Evolutionary conservation across 2,888 invertebrate species (phyloP).

Genomic region (Chloroclystis v-ata): DNA sequence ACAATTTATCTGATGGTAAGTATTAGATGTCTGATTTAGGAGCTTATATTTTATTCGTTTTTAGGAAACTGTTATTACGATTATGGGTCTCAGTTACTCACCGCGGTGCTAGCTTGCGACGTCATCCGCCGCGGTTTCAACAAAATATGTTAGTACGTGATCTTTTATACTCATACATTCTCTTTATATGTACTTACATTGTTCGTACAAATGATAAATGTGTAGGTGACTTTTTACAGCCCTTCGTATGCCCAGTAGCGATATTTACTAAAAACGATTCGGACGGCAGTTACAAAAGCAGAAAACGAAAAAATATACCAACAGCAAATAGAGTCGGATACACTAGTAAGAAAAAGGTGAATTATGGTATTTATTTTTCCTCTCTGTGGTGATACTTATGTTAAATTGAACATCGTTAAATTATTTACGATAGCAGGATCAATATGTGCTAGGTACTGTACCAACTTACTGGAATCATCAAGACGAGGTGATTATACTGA

Average conservation of each 20-base stretch:
- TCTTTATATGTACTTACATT: too few relatives aligned
- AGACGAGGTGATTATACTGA: too few relatives aligned
- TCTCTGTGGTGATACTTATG: too few relatives aligned
- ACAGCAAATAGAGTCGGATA: slow-evolving; percentile 36
- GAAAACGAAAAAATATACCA: slow-evolving; percentile 37
- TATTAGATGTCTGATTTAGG: too few relatives aligned
- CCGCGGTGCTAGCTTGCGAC: slow-evolving; percentile 63
- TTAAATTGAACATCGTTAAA: too few relatives aligned
- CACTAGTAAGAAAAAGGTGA: slow-evolving; percentile 32
- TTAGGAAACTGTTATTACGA: slow-evolving; percentile 67
- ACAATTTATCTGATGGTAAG: too few relatives aligned
- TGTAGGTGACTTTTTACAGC: slow-evolving; percentile 75
- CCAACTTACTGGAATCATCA: too few relatives aligned
- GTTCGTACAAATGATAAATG: slow-evolving; percentile 44
- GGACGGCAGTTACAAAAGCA: slow-evolving; percentile 33
- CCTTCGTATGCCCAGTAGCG: slow-evolving; percentile 65
- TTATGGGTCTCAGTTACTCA: slow-evolving; percentile 62
- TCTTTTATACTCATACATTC: too few relatives aligned
- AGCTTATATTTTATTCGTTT: too few relatives aligned
- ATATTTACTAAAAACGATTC: slow-evolving; percentile 55
- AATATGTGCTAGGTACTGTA: too few relatives aligned
- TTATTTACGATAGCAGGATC: too few relatives aligned
- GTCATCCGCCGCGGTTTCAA: slow-evolving; percentile 58
- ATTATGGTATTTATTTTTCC: too few relatives aligned
- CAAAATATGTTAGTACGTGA: slow-evolving; percentile 57